These are phyloP conservation scores for Alauda arvensis DNA, from an alignment of 2,797 vertebrate genomes.

Conservation along the genomic window DNA sequence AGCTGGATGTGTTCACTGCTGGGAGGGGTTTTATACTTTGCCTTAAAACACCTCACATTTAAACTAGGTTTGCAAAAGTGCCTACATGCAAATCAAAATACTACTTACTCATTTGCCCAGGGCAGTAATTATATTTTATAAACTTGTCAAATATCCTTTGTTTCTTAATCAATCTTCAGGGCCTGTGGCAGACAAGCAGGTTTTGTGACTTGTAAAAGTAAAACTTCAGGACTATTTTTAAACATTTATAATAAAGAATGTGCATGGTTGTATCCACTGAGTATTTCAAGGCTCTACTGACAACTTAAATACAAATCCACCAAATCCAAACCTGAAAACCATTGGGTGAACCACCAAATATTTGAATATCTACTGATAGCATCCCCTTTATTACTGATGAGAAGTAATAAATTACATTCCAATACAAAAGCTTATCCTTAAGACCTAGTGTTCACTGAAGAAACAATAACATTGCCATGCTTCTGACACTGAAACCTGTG, in stretches of 20 bases:
- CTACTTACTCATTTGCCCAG: not conserved
- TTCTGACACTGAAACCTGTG: not conserved
- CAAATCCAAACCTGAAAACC: not conserved
- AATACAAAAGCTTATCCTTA: not conserved
- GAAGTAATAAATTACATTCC: not conserved
- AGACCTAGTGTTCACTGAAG: not conserved
- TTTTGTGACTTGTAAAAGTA: not conserved
- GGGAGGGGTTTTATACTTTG: not conserved
- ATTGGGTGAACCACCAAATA: not conserved
- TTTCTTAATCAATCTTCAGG: conserved; percentile 10
- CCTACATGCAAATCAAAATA: conserved; percentile 17
- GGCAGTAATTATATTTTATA: conserved; percentile 16
- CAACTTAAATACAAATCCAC: not conserved
- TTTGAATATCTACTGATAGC: not conserved
- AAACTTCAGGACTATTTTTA: not conserved
- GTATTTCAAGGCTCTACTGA: not conserved
- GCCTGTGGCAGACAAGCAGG: not conserved
- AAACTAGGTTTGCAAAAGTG: not conserved
- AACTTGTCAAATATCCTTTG: not conserved
- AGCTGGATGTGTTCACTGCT: not conserved
- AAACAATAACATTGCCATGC: not conserved
- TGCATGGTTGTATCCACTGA: fast-evolving
- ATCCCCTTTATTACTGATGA: not conserved
- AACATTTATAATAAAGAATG: not conserved
- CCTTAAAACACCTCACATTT: not conserved